A percentile compares a stretch with the other conserved stretches of the same genome.
phyloP scores from a whole-genome alignment of 1,140 invertebrate genomes.

The Panulirus ornatus region DNA sequence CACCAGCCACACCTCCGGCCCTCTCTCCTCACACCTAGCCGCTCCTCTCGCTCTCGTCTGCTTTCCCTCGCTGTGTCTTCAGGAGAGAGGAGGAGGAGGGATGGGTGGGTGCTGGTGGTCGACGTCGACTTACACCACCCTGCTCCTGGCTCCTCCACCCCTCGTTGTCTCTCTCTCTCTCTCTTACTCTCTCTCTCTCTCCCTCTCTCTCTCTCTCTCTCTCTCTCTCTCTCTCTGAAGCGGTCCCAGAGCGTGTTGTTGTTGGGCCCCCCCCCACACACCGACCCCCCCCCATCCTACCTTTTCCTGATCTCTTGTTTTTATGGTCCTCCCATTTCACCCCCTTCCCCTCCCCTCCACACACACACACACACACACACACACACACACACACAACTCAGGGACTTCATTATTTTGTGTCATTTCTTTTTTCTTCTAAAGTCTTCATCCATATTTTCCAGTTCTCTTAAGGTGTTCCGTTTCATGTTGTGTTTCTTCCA shows the following conservation, averaged over 20 bases:
- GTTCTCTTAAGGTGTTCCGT: neutral
- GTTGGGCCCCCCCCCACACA: neutral
- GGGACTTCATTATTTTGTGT: neutral
- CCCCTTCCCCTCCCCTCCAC: too few relatives aligned
- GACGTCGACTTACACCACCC: neutral
- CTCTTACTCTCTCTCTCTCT: constrained; percentile 9
- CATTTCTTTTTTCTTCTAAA: neutral
- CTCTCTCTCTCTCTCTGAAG: constrained; percentile 1
- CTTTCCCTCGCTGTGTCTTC: neutral
- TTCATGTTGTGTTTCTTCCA: too few relatives aligned
- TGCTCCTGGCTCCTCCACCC: neutral
- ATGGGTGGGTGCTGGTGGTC: neutral
- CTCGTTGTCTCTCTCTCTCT: constrained; percentile 13
- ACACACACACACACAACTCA: too few relatives aligned
- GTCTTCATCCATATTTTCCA: too few relatives aligned
- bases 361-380: too few relatives aligned
- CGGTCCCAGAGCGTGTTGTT: neutral
- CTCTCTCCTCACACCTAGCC: neutral
- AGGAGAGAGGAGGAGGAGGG: too few relatives aligned
- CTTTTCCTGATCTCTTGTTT: too few relatives aligned
- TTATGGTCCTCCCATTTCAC: neutral
- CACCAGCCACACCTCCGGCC: neutral
- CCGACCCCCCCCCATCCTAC: neutral
- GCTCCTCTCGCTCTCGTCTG: neutral
- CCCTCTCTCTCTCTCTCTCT: constrained; percentile 1